Evolutionary conservation across 2,888 invertebrate species (phyloP).

Genomic region (Ormyrus rosae): DNA sequence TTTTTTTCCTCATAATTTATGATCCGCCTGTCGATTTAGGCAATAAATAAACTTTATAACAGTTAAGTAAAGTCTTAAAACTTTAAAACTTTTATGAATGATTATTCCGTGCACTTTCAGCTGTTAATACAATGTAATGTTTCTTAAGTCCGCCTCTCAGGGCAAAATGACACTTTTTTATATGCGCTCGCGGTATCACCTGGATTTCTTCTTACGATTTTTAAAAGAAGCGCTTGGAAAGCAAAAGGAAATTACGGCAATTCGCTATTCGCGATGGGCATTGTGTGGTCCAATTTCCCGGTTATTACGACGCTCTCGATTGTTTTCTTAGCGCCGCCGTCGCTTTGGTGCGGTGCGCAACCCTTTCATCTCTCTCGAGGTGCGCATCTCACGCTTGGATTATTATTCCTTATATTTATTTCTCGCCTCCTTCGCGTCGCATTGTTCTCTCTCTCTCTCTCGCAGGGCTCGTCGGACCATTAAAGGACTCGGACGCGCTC

Average conservation of each 20-base stretch:
- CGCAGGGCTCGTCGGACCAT: background rate
- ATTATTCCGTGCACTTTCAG: too few relatives aligned
- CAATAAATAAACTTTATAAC: too few relatives aligned
- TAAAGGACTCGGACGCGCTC: conserved; percentile 1
- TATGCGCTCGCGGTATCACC: background rate
- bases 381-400: background rate
- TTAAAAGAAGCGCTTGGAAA: background rate
- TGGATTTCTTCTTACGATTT: background rate
- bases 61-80: too few relatives aligned
- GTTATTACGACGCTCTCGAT: conserved; percentile 1
- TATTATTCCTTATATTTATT: conserved; percentile 35
- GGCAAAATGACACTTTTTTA: too few relatives aligned
- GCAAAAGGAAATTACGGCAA: background rate
- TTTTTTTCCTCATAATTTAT: too few relatives aligned
- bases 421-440: conserved; percentile 16
- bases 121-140: too few relatives aligned
- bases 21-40: too few relatives aligned
- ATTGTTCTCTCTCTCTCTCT: background rate
- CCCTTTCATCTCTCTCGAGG: conserved; percentile 10
- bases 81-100: too few relatives aligned
- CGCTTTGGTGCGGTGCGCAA: background rate
- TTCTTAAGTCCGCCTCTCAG: too few relatives aligned
- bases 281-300: background rate
- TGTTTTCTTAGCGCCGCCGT: conserved; percentile 20
- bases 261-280: background rate